A percentile compares a stretch with the other conserved stretches of the same genome.
Conservation (phyloP, 2,113 vertebrate species). For the Nicator chloris region DNA sequence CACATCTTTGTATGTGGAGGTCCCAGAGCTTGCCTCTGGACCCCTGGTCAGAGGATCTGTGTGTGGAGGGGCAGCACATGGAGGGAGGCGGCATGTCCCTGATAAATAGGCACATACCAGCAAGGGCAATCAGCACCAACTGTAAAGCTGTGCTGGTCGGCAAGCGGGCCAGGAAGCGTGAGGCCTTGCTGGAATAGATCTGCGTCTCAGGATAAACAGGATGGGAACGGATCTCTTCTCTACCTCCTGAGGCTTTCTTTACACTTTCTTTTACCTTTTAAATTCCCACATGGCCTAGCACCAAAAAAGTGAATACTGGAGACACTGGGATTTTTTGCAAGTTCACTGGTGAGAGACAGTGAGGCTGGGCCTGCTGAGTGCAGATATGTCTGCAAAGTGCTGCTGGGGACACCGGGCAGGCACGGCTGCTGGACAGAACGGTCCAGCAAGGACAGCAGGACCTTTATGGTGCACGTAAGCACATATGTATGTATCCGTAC, state of each 20-base stretch:
- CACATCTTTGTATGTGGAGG: no score
- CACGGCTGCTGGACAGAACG: background rate
- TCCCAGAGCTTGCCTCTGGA: no score
- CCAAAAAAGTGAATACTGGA: fast-evolving
- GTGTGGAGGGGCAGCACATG: fast-evolving
- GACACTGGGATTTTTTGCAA: fast-evolving
- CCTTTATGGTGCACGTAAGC: fast-evolving
- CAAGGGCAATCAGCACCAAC: fast-evolving
- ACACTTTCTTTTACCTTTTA: no score
- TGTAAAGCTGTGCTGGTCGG: fast-evolving
- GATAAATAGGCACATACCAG: fast-evolving
- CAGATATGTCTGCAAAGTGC: fast-evolving
- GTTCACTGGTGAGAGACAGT: fast-evolving
- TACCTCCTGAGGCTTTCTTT: no score
- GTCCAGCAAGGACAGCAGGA: background rate
- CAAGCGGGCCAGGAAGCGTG: no score
- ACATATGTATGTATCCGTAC: fast-evolving
- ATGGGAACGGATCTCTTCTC: no score
- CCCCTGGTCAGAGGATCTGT: fast-evolving
- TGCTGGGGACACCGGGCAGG: fast-evolving
- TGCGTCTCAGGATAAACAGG: no score
- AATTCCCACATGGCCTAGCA: no score
- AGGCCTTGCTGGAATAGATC: no score
- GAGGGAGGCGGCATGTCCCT: fast-evolving
- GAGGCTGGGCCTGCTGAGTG: fast-evolving